Base-by-base conservation (phyloP, 2,888 invertebrate species). In the Ormyrus nitidulus region DNA sequence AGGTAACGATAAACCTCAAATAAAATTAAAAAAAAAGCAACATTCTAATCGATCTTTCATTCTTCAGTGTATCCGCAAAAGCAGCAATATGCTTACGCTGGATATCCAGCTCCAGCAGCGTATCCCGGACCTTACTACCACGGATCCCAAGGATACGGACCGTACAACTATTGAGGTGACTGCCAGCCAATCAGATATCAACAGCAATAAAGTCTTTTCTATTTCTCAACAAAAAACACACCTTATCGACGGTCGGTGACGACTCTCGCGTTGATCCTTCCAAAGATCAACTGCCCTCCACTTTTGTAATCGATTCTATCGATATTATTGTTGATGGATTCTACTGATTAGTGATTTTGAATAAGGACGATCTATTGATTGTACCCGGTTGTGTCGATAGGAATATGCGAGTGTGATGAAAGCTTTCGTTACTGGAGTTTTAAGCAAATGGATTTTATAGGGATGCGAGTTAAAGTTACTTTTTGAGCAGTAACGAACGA, bases 71-170 rank as follows among this genome's bases (percentile, higher is more conserved):
- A 98, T 92, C 97, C 97, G 72, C 97, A 97, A 91, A 98, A 98
- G 91, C 97, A 97, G 91, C 97, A 97, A 86, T 96, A 97, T 89
- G 96, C 97, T 13, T 97, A 97, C 90, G 96, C 97, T 74, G 96
- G 77, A 80, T 97, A 97, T 91, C 96, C 96, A 77, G 92, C 93
- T 77, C 93, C 94, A 64, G 95, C 95, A 0, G 95, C 96, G 74
- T 97, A 97, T 92, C 95, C 97, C 79, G 96, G 95, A 59, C 96
- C 96, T 53, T 97, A 97, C 91, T 97, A 94, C 84, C 93, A 96
- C 91, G 97, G 97, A 87, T 96, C 97, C 72, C 97, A 97, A 89
- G 64, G 79, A 62, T 97, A 97, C 91, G 97, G 96, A 74, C 97
- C 97, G 71, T 97, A 97, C 93, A 97, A 97, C 92, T 97, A 97